Evolutionary conservation across 1,140 invertebrate genomes (phyloP).

Genomic region (Tetragnatha versicolor): DNA sequence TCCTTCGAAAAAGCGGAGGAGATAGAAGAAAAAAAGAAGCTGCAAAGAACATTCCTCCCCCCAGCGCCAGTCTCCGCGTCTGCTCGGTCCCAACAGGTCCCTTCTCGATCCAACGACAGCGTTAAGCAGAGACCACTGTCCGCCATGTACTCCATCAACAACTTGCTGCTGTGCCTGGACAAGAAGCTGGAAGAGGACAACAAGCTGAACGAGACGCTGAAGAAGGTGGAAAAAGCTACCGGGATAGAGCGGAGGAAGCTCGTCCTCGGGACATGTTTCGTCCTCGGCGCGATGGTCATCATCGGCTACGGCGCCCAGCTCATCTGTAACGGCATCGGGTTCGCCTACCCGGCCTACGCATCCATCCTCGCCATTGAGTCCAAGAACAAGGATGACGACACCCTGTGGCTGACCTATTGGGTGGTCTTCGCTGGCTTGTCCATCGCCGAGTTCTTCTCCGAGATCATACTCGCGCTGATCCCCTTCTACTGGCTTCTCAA

Average conservation of each 20-base stretch:
- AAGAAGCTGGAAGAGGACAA: slow-evolving; percentile 77
- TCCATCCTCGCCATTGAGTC: slow-evolving; percentile 83
- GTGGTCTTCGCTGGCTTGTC: slow-evolving; percentile 89
- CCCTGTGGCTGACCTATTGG: slow-evolving; percentile 98
- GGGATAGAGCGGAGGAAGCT: slow-evolving; percentile 84
- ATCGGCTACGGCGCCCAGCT: slow-evolving; percentile 95
- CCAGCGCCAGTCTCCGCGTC: slow-evolving; percentile 2
- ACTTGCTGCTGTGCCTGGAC: slow-evolving; percentile 67
- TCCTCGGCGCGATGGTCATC: slow-evolving; percentile 71
- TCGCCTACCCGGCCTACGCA: slow-evolving; percentile 96
- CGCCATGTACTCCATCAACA: slow-evolving; percentile 45
- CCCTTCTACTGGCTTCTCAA: slow-evolving; percentile 98
- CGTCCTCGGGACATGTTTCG: slow-evolving; percentile 73
- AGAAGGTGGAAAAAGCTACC: slow-evolving; percentile 78
- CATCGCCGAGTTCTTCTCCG: slow-evolving; percentile 82
- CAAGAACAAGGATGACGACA: slow-evolving; percentile 83
- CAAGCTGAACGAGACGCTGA: slow-evolving; percentile 77
- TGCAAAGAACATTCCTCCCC: slow-evolving; percentile 10
- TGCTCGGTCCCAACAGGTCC: not conserved
- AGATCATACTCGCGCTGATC: slow-evolving; percentile 81
- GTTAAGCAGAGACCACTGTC: too few species aligned
- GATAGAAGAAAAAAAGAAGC: slow-evolving; percentile 2
- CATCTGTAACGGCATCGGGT: slow-evolving; percentile 94
- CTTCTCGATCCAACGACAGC: not conserved
- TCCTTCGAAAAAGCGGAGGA: too few species aligned